Percentiles rank a stretch among this genome's conserved stretches.
phyloP scores from a whole-genome alignment of 2,888 invertebrate species.

The Listrodromus nycthemerus region DNA sequence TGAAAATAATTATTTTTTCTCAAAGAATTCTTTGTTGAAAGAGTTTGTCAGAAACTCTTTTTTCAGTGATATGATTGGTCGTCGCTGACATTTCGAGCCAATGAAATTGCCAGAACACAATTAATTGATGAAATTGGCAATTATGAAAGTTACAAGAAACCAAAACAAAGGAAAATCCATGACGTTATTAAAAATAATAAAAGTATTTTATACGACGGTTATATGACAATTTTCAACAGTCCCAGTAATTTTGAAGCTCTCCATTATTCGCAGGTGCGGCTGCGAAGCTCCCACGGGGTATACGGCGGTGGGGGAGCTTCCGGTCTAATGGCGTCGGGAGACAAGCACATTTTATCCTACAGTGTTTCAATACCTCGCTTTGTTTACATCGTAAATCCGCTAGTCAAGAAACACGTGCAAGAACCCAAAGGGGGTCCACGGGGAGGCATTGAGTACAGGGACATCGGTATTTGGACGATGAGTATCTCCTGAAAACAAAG shows the following conservation, averaged over 20 bases:
- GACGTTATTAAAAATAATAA: background rate
- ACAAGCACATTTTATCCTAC: constrained; percentile 83
- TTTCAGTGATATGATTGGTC: background rate
- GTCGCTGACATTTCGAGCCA: background rate
- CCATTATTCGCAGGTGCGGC: background rate
- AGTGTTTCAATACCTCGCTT: constrained; percentile 84
- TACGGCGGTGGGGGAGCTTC: constrained; percentile 72
- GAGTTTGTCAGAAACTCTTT: background rate
- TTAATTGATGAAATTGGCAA: background rate
- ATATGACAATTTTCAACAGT: background rate
- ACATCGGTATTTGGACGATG: constrained; percentile 27
- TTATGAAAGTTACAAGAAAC: background rate
- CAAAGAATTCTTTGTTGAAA: background rate
- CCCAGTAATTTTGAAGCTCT: background rate
- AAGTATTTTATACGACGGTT: background rate
- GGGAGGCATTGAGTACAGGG: constrained; percentile 22
- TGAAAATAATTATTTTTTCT: background rate
- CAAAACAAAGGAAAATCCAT: background rate
- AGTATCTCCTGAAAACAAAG: constrained; percentile 49
- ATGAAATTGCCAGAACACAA: background rate
- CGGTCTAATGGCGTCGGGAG: constrained; percentile 83
- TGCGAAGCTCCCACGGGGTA: background rate
- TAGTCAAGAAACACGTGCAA: constrained; percentile 52
- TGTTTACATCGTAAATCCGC: constrained; percentile 79
- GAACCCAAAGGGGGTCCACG: constrained; percentile 53